Percentiles rank a stretch among this genome's conserved stretches.
Conservation (phyloP, 2,888 invertebrate species). For the Idaea dimidiata region DNA sequence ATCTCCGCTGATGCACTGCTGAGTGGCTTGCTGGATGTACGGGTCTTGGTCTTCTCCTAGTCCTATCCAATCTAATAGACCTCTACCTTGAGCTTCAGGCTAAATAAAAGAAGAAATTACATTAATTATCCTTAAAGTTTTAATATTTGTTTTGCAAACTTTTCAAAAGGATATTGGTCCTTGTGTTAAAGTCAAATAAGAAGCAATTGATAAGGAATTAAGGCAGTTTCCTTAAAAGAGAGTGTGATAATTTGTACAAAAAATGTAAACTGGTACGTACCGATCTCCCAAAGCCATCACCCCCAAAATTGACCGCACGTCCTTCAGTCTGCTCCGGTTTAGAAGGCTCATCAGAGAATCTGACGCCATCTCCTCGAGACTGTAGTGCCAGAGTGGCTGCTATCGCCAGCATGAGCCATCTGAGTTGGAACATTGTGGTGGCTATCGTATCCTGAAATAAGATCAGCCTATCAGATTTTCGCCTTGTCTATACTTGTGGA, state of each 20-base stretch:
- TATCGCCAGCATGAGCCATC: slow-evolving; percentile 79
- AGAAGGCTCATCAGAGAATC: slow-evolving; percentile 77
- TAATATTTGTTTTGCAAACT: too few species aligned
- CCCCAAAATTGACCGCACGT: slow-evolving; percentile 58
- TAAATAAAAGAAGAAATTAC: slow-evolving; percentile 32
- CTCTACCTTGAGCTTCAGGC: slow-evolving; percentile 83
- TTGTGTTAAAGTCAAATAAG: too few species aligned
- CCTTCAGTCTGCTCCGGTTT: slow-evolving; percentile 56
- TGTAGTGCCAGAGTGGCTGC: slow-evolving; percentile 79
- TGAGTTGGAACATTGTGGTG: slow-evolving; percentile 59
- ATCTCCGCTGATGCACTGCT: slow-evolving; percentile 88
- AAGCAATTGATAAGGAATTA: too few species aligned
- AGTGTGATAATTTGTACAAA: neutral
- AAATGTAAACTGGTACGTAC: slow-evolving; percentile 38
- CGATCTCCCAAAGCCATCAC: slow-evolving; percentile 57
- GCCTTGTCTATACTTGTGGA: too few species aligned
- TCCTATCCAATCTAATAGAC: slow-evolving; percentile 89
- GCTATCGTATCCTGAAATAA: slow-evolving; percentile 39
- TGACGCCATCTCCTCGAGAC: slow-evolving; percentile 81
- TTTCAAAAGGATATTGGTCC: too few species aligned
- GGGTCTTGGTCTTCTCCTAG: slow-evolving; percentile 90
- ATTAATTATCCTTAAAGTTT: too few species aligned
- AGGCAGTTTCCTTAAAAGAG: too few species aligned
- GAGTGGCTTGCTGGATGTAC: slow-evolving; percentile 87
- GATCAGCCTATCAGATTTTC: slow-evolving; percentile 4